These are phyloP conservation scores for Discoglossus pictus DNA, from an alignment of 2,797 vertebrate genomes.

Conservation along the genomic window DNA sequence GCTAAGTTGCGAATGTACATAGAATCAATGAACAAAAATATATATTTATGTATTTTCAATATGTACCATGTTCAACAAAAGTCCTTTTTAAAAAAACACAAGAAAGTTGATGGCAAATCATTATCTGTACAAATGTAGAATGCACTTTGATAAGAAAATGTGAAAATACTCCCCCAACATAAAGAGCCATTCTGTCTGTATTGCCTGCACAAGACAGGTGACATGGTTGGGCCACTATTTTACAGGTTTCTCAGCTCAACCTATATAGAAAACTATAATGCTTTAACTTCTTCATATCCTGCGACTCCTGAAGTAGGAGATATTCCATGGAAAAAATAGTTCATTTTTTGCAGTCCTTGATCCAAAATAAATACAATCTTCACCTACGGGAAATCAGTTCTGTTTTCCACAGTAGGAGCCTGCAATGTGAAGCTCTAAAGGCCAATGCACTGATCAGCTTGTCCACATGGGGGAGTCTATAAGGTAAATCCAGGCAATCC, in stretches of 20 bases:
- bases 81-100: slow-evolving; percentile 64
- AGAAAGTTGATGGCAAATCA: slow-evolving; percentile 54
- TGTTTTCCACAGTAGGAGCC: neutral
- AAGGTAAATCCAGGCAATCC: neutral
- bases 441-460: neutral
- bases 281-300: slow-evolving; percentile 3
- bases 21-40: slow-evolving; percentile 46
- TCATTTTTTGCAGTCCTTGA: neutral
- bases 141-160: slow-evolving; percentile 39
- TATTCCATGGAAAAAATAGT: too few relatives aligned
- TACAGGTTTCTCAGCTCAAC: neutral
- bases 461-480: neutral
- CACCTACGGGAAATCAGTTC: neutral
- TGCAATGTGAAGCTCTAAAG: neutral
- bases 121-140: slow-evolving; percentile 55
- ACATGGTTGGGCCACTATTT: slow-evolving; percentile 35
- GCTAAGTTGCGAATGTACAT: slow-evolving; percentile 34
- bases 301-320: neutral
- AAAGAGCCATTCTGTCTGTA: slow-evolving; percentile 48
- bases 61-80: slow-evolving; percentile 57
- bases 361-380: slow-evolving; percentile 11
- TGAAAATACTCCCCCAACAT: slow-evolving; percentile 44
- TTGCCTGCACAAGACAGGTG: slow-evolving; percentile 55
- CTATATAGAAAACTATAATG: slow-evolving; percentile 10
- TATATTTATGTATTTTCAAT: slow-evolving; percentile 35